Percentiles rank a stretch among this genome's conserved stretches.
Conservation (phyloP, 2,888 invertebrate genomes). For the Orchesella flavescens region DNA sequence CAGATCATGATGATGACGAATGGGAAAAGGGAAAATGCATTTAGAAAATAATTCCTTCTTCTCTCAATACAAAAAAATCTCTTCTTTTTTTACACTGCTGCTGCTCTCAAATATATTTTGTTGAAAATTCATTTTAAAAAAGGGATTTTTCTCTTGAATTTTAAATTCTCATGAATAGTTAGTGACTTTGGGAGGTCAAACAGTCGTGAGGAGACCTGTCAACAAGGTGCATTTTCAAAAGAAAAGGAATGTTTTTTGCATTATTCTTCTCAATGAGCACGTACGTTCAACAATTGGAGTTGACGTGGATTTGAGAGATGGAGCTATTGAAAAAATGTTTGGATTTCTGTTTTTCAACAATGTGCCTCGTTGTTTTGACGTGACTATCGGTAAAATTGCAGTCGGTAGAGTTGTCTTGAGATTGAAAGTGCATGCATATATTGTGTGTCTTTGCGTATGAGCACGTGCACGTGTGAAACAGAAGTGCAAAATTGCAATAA, state of each 20-base stretch:
- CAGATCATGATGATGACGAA: conserved; percentile 10
- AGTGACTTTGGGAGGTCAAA: conserved; percentile 51
- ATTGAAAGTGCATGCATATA: neutral
- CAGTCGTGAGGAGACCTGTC: conserved; percentile 60
- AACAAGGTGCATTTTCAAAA: conserved; percentile 29
- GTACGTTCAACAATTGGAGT: neutral
- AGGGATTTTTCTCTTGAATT: conserved; percentile 4
- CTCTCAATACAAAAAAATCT: conserved; percentile 20
- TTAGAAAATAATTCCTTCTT: conserved; percentile 19
- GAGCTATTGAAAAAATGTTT: neutral
- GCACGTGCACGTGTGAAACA: conserved; percentile 36
- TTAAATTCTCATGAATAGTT: neutral
- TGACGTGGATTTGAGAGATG: neutral
- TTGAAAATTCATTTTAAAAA: conserved; percentile 32
- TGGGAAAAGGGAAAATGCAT: neutral
- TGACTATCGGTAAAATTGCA: neutral
- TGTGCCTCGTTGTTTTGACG: conserved; percentile 22
- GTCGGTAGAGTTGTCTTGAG: neutral
- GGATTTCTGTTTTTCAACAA: conserved; percentile 18
- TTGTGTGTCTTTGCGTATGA: neutral
- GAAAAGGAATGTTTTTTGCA: conserved; percentile 24
- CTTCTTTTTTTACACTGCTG: neutral
- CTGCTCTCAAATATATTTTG: neutral
- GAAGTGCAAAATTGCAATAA: neutral
- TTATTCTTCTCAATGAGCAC: conserved; percentile 23